A percentile compares a stretch with the other conserved stretches of the same genome.
Conservation (phyloP, 2,797 vertebrate species). For the Synaphobranchus kaupii region DNA sequence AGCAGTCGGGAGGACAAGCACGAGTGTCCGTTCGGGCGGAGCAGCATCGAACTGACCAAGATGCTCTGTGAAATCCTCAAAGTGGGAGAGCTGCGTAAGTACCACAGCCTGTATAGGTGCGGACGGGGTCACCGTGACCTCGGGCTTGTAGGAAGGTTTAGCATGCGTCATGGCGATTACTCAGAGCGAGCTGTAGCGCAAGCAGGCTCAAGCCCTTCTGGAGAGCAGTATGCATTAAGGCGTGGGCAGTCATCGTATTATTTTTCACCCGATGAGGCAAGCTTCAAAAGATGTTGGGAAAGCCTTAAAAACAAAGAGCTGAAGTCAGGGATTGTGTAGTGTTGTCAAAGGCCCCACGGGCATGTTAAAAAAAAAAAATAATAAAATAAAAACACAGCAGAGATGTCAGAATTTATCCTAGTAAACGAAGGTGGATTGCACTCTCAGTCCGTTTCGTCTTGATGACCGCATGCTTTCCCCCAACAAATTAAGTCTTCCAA, state of each 20-base stretch:
- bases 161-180: neutral
- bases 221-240: neutral
- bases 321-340: neutral
- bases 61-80: conserved; percentile 98
- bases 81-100: conserved; percentile 99
- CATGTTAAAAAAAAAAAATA: no score
- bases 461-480: neutral
- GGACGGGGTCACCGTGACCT: neutral
- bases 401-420: neutral
- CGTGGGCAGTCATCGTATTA: neutral
- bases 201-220: neutral
- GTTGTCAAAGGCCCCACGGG: neutral
- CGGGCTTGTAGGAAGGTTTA: neutral
- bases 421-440: neutral
- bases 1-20: conserved; percentile 98
- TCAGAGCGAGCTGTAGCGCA: neutral
- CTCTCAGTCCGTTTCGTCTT: neutral
- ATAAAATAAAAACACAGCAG: neutral
- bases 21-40: conserved; percentile 96
- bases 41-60: conserved; percentile 97
- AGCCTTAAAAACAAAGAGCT: neutral
- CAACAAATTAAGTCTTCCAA: neutral
- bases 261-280: neutral
- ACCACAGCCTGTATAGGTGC: neutral
- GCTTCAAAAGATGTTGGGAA: neutral